Conservation (phyloP, 2,888 invertebrate genomes). For the Ochropleura plecta region DNA sequence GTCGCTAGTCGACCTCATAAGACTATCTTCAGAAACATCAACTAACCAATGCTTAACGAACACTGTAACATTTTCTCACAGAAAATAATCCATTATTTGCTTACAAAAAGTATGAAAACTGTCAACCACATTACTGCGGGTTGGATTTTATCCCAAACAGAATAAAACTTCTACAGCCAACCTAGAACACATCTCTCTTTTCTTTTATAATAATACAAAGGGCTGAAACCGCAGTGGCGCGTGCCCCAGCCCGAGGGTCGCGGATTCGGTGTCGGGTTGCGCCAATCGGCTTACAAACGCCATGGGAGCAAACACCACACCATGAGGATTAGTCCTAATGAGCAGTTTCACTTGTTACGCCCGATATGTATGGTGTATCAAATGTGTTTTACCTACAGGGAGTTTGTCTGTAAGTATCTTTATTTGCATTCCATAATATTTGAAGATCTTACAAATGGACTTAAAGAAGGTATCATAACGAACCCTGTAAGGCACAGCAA, state of each 20-base stretch:
- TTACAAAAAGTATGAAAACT: background rate
- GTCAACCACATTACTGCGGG: background rate
- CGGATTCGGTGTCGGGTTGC: constrained; percentile 86
- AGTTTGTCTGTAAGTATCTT: background rate
- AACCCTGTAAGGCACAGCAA: too few relatives aligned
- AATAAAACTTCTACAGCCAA: background rate
- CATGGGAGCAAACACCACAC: constrained; percentile 81
- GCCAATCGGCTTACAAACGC: constrained; percentile 87
- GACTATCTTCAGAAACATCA: background rate
- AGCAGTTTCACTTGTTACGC: constrained; percentile 73
- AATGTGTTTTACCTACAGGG: constrained; percentile 48
- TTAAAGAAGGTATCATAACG: too few relatives aligned
- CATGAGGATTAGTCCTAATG: constrained; percentile 82
- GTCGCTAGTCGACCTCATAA: too few relatives aligned
- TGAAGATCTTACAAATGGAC: background rate
- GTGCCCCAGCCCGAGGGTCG: constrained; percentile 75
- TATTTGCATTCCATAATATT: background rate
- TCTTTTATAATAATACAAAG: constrained; percentile 52
- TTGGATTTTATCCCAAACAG: background rate
- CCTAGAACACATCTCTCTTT: constrained; percentile 19
- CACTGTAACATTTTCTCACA: background rate
- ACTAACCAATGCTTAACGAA: background rate
- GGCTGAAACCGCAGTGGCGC: constrained; percentile 67
- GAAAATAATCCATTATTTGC: background rate
- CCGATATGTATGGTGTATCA: constrained; percentile 51